These are phyloP conservation scores for Tokudaia muenninki DNA, from an alignment of 2,797 vertebrate genomes.

Conservation along the genomic window DNA sequence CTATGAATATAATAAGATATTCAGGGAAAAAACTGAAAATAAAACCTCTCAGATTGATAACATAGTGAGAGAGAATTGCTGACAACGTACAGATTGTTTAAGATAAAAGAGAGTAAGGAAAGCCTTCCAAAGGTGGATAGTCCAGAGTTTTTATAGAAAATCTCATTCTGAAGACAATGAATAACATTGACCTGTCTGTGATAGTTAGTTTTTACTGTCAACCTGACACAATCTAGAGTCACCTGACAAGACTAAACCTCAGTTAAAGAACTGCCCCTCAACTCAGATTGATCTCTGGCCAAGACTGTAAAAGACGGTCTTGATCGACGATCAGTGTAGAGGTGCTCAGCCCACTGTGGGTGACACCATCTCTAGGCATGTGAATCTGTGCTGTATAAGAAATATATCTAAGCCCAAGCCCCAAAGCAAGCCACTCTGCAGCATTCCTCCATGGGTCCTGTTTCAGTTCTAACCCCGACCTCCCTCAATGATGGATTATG, in stretches of 20 bases:
- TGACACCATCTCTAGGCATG: background rate
- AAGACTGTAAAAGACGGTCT: too few relatives aligned
- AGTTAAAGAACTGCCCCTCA: background rate
- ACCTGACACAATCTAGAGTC: background rate
- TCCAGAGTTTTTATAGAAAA: background rate
- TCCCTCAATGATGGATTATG: background rate
- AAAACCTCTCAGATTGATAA: slow-evolving; percentile 14
- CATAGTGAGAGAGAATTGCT: background rate
- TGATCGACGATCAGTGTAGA: background rate
- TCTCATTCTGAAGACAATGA: background rate
- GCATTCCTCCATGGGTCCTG: background rate
- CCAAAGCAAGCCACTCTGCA: background rate
- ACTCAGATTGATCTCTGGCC: background rate
- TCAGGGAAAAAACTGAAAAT: background rate
- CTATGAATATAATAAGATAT: slow-evolving; percentile 36
- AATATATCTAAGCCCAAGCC: background rate
- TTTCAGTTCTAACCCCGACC: background rate
- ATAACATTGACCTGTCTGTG: background rate
- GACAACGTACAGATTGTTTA: background rate
- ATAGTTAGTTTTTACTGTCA: background rate
- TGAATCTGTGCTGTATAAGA: background rate
- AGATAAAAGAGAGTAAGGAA: background rate
- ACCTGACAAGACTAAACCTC: background rate
- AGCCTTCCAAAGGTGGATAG: background rate
- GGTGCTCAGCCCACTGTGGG: too few relatives aligned